phyloP scores from a whole-genome alignment of 2,888 invertebrate species.

The Drosophila imparisetae region DNA sequence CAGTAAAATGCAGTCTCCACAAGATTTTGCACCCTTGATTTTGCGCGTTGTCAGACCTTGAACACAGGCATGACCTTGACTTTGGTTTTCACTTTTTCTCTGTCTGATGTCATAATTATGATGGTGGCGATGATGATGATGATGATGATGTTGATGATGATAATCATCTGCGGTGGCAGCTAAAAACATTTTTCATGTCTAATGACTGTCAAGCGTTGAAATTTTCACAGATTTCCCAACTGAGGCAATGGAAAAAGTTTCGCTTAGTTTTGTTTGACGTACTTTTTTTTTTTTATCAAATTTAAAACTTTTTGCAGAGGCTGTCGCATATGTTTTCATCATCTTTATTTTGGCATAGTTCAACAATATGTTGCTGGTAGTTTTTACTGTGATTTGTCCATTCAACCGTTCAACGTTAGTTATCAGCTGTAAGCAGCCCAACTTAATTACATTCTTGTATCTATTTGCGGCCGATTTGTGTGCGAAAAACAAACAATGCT shows the following conservation, averaged over 20 bases:
- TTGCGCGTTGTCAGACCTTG: slow-evolving; percentile 28
- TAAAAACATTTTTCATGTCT: slow-evolving; percentile 58
- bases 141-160: slow-evolving; percentile 44
- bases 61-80: slow-evolving; percentile 43
- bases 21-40: slow-evolving; percentile 43
- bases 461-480: background rate
- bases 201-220: slow-evolving; percentile 70
- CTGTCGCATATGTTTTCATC: slow-evolving; percentile 42
- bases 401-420: background rate
- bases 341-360: slow-evolving; percentile 12
- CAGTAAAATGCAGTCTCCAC: slow-evolving; percentile 50
- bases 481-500: slow-evolving; percentile 9
- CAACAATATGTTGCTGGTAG: slow-evolving; percentile 25
- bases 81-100: slow-evolving; percentile 15
- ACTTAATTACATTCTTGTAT: slow-evolving; percentile 41
- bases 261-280: slow-evolving; percentile 28
- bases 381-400: slow-evolving; percentile 33
- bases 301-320: slow-evolving; percentile 23
- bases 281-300: slow-evolving; percentile 29
- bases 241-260: slow-evolving; percentile 31
- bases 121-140: slow-evolving; percentile 9
- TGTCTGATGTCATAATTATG: slow-evolving; percentile 40
- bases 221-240: slow-evolving; percentile 22
- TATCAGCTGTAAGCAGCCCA: background rate
- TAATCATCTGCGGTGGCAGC: slow-evolving; percentile 44